Base-by-base conservation (phyloP, 2,113 vertebrate genomes). In the Brachypteracias leptosomus region DNA sequence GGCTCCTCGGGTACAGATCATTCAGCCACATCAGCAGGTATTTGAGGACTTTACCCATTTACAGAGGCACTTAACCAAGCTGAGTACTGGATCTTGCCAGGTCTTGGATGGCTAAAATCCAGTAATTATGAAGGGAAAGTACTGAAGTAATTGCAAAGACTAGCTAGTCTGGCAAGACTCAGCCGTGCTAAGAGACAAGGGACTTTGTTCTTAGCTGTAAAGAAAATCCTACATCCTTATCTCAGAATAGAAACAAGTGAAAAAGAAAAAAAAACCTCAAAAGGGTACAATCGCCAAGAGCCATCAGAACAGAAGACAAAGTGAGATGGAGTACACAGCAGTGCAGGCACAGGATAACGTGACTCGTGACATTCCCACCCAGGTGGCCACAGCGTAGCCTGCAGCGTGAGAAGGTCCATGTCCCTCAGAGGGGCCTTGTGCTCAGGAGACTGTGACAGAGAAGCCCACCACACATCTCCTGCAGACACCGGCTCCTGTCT, bases 271-370 rank as follows among this genome's bases (percentile, higher is more conserved):
- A 36, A 9, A 44, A 17, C 4, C 15, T 5, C 47, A 10, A 8
- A 91, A 35, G 18, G 21, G 59, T 10, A 31, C 28, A 20, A 36
- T 36, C 16, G 29, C 47, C 47, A 67, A 49, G 18, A 87, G 73
- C 22, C 2, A 3, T 28, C 46, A 70, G 47, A 71, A 52, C 1
- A 66, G 46, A 66, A 66, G 36, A 36, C 11, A 9, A 10, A 57
- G 18, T 4, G 38, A 57, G 35, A 65, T 7, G 6, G 81, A 88
- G 77, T 1, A 17, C 15, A 15, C 0, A 16, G 24, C 1, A 52
- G 36, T 3, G 6, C 17, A 9, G 22, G 59, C 0, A 0, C 33
- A 31, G 35, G 61, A 1, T 14, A 36, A 47, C 0, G 1, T 3
- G 44, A 51, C 8, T 11, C 25, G 22, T 24, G 7, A 55, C 0